phyloP scores from a whole-genome alignment of 2,797 vertebrate species.

The Gallinago stenura region DNA sequence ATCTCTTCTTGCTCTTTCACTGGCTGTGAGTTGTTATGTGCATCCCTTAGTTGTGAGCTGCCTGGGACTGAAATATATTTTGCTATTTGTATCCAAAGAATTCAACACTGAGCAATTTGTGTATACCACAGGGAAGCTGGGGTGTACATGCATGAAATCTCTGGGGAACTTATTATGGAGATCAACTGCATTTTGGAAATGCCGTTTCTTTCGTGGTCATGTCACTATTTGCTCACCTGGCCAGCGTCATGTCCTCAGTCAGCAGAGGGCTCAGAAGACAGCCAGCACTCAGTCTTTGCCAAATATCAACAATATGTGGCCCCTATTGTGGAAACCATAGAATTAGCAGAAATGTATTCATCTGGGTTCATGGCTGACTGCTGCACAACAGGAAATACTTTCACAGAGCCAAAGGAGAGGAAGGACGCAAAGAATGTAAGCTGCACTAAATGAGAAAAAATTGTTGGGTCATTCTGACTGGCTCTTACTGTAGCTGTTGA shows the following conservation, averaged over 20 bases:
- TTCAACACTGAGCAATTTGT: neutral
- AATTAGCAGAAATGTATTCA: neutral
- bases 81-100: neutral
- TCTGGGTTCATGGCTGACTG: neutral
- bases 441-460: neutral
- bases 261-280: neutral
- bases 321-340: neutral
- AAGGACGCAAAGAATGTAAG: neutral
- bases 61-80: neutral
- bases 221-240: neutral
- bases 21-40: neutral
- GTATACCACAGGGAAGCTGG: neutral
- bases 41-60: neutral
- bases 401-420: neutral
- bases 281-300: neutral
- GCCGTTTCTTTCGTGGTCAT: neutral
- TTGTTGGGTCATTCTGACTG: neutral
- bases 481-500: neutral
- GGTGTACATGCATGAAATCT: neutral
- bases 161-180: neutral
- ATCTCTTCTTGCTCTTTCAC: neutral
- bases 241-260: neutral
- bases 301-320: neutral
- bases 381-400: neutral
- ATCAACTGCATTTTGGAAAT: neutral